Conservation (phyloP, 2,888 invertebrate species). For the Ornithoptera priamus region DNA sequence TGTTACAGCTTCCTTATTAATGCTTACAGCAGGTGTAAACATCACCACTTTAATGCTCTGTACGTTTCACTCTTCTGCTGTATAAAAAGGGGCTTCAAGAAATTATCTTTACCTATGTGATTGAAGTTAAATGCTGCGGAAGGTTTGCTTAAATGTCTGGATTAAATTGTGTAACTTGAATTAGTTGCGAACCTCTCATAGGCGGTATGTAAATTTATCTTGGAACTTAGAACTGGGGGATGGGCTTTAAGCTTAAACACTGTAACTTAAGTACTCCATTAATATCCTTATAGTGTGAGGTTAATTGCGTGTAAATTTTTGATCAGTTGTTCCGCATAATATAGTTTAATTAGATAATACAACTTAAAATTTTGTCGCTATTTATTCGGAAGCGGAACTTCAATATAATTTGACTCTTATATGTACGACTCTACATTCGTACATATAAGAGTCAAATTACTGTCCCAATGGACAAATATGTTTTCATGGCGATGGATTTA, state of each 20-base stretch:
- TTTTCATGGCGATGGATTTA: too few relatives aligned
- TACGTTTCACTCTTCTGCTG: background rate
- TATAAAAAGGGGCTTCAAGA: background rate
- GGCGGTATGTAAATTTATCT: slow-evolving; percentile 19
- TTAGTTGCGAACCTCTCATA: slow-evolving; percentile 17
- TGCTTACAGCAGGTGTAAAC: too few relatives aligned
- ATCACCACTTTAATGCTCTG: background rate
- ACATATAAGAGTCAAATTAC: too few relatives aligned
- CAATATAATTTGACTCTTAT: too few relatives aligned
- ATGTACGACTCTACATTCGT: background rate
- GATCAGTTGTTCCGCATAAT: background rate
- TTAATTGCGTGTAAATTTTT: slow-evolving; percentile 6
- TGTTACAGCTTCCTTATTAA: too few relatives aligned
- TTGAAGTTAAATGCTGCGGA: slow-evolving; percentile 17
- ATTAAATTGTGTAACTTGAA: slow-evolving; percentile 18
- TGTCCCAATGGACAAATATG: too few relatives aligned
- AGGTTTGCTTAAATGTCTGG: slow-evolving; percentile 11
- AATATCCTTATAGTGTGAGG: slow-evolving; percentile 1
- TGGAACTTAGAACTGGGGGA: background rate
- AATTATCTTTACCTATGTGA: background rate
- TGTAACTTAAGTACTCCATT: slow-evolving; percentile 4
- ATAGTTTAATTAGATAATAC: background rate
- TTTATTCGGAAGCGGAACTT: too few relatives aligned
- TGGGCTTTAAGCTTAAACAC: slow-evolving; percentile 1
- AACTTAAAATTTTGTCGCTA: background rate